phyloP scores from a whole-genome alignment of 2,113 vertebrate genomes.

The Ceyx cyanopectus region DNA sequence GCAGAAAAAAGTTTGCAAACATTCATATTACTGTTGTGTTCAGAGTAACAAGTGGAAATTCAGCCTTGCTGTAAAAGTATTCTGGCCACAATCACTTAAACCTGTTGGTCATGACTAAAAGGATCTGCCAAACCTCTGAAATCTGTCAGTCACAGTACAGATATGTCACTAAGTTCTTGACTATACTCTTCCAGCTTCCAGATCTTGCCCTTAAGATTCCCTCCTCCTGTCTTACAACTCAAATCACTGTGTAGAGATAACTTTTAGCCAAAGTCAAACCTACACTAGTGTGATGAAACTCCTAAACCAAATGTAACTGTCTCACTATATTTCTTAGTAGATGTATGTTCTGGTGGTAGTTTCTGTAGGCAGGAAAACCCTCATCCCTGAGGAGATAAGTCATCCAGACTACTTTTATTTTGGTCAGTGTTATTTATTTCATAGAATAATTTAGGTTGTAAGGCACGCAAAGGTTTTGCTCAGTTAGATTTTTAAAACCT shows the following conservation, averaged over 20 bases:
- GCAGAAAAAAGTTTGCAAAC: neutral
- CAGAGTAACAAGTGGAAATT: neutral
- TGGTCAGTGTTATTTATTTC: neutral
- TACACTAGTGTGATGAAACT: neutral
- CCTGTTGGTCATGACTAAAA: neutral
- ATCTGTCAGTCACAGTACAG: neutral
- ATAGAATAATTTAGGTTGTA: neutral
- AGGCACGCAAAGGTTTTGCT: neutral
- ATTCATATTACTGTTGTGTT: neutral
- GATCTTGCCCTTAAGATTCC: neutral
- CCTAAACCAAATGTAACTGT: neutral
- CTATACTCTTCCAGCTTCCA: neutral
- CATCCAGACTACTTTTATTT: neutral
- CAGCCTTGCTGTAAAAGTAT: neutral
- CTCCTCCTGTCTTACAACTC: neutral
- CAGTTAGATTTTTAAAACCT: neutral
- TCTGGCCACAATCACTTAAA: neutral
- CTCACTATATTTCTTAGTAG: neutral
- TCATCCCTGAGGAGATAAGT: neutral
- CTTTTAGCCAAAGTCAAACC: neutral
- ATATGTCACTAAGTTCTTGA: neutral
- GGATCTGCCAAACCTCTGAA: neutral
- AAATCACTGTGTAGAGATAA: neutral
- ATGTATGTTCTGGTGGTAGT: neutral
- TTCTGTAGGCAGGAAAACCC: neutral